Conservation (phyloP, 1,140 invertebrate species). For the Hycleus cichorii region DNA sequence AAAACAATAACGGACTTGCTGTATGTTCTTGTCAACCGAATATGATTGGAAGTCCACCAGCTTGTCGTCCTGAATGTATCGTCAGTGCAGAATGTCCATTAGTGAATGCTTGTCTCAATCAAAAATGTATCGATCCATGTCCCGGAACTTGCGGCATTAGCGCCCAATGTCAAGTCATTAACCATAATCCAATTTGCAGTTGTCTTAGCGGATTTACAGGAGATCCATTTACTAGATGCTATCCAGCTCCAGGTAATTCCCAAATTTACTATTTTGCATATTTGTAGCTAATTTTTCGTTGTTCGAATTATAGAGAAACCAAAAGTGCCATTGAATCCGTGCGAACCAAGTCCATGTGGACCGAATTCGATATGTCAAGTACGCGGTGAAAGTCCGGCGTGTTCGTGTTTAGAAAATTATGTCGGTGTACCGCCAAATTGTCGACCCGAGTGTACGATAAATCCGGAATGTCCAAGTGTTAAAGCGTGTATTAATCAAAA, state of each 20-base stretch:
- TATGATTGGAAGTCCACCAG: conserved; percentile 65
- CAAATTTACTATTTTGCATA: neutral
- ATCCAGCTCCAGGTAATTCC: conserved; percentile 43
- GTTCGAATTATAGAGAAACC: conserved; percentile 27
- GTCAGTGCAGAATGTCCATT: conserved; percentile 63
- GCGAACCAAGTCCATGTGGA: conserved; percentile 72
- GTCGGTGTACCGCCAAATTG: conserved; percentile 74
- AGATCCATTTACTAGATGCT: conserved; percentile 61
- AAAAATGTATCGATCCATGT: conserved; percentile 65
- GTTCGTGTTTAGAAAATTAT: conserved; percentile 69
- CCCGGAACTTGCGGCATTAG: conserved; percentile 64
- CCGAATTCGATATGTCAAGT: conserved; percentile 71
- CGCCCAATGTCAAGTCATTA: conserved; percentile 65
- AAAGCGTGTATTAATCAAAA: conserved; percentile 73
- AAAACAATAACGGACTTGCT: conserved; percentile 62
- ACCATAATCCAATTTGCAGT: conserved; percentile 68
- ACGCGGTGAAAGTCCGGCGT: conserved; percentile 63
- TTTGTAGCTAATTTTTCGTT: conserved; percentile 2
- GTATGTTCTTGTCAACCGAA: conserved; percentile 62
- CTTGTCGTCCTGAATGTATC: conserved; percentile 65
- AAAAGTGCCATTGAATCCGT: conserved; percentile 55
- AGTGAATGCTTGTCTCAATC: conserved; percentile 58
- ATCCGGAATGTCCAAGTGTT: conserved; percentile 72
- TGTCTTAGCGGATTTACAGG: conserved; percentile 62
- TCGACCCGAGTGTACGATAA: conserved; percentile 73